Conservation (phyloP, 2,888 invertebrate genomes). For the Erebia epiphron region DNA sequence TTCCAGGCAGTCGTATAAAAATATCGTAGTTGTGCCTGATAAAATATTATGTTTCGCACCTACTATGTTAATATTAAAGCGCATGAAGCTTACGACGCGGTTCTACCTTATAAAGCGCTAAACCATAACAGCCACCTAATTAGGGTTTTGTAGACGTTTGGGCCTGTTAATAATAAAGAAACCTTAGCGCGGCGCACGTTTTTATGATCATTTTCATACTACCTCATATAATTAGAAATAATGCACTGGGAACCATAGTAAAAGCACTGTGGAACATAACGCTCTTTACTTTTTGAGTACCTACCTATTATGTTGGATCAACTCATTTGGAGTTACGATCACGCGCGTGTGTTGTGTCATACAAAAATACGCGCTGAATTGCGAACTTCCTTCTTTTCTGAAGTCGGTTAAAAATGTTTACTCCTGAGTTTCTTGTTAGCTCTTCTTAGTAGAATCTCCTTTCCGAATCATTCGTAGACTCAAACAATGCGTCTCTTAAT, state of each 20-base stretch:
- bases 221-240: slow-evolving; percentile 19
- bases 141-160: slow-evolving; percentile 11
- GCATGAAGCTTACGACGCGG: background rate
- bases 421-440: too few species aligned
- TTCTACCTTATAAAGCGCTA: slow-evolving; percentile 6
- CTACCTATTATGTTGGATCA: too few species aligned
- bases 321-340: too few species aligned
- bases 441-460: too few species aligned
- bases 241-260: slow-evolving; percentile 12
- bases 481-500: too few species aligned
- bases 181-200: slow-evolving; percentile 14
- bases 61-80: background rate
- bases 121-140: slow-evolving; percentile 8
- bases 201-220: slow-evolving; percentile 22
- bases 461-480: too few species aligned
- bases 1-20: too few species aligned
- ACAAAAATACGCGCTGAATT: too few species aligned
- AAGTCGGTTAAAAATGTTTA: too few species aligned
- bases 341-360: too few species aligned
- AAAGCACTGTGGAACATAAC: slow-evolving; percentile 20
- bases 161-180: slow-evolving; percentile 17
- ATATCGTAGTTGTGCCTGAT: too few species aligned
- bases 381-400: too few species aligned
- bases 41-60: background rate
- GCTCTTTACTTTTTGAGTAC: slow-evolving; percentile 19